Base-by-base conservation (phyloP, 2,797 vertebrate genomes). In the Propithecus deckenii region DNA sequence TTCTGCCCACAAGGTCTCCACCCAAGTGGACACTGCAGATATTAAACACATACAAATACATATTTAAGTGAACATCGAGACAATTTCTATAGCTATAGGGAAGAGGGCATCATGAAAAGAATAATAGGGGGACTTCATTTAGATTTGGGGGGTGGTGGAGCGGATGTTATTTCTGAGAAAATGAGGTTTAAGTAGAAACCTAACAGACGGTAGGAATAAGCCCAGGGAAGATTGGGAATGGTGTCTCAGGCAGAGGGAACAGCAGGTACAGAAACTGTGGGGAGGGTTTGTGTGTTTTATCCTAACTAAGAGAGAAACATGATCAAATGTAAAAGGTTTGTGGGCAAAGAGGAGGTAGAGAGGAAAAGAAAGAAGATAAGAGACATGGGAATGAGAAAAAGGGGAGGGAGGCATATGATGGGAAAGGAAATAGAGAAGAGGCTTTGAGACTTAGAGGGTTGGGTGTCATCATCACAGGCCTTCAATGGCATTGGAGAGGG, bases 111-210 rank as follows among this genome's bases (percentile, higher is more conserved):
- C 61, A 32, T 63, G 72, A 67, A 17, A 52, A 76, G 46, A 78
- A 69, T 7, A 61, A 92, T 46, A 88, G 25, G 59, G 35, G 0
- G 35, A 15, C 41, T 50, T 78, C 7, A 50, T 67, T 69, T 69
- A 74, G 38, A 22, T 17, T 55, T 48, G 22, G 12, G 22, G 22
- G 15, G 22, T 13, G 32, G 22, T 32, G 85, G 15, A 71, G 8
- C 65, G 8, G 50, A 69, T 30, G 11, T 32, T 89, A 32, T 93
- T 94, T 25, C 71, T 12, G 41, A 91, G 76, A 95, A 88, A 52
- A 61, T 32, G 15, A 52, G 28, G 25, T 12, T 95, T n/a, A 72
- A 81, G 59, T 41, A 52, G 50, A 69, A 57, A 75, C 18, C 86
- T 11, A 8, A 13, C 4, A 25, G 23, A n/a, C 22, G 41, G 28